phyloP scores from a whole-genome alignment of 2,888 invertebrate species.

The Mythimna lalbum region DNA sequence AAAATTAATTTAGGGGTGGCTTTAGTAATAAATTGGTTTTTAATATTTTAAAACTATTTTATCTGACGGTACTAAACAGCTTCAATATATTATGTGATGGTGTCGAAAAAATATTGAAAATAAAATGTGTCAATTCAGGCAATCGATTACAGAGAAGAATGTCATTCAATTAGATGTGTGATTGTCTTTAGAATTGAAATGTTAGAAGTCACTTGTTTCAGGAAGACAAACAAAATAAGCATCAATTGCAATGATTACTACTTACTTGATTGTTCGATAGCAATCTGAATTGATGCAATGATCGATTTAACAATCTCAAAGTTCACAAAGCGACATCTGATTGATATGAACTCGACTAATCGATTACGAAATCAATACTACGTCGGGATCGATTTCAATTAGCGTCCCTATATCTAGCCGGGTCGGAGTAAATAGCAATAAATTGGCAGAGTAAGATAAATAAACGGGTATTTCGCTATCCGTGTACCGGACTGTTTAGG shows the following conservation, averaged over 20 bases:
- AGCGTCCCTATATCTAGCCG: constrained; percentile 31
- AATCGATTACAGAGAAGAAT: constrained; percentile 5
- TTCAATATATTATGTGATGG: too few relatives aligned
- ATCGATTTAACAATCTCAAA: constrained; percentile 23
- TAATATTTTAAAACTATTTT: too few relatives aligned
- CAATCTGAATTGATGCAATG: constrained; percentile 44
- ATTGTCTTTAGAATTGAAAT: constrained; percentile 13
- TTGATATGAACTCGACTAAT: constrained; percentile 51
- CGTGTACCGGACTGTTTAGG: constrained; percentile 50
- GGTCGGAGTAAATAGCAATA: constrained; percentile 55
- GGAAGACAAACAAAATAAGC: constrained; percentile 6
- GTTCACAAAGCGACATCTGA: constrained; percentile 36
- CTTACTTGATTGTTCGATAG: constrained; percentile 9
- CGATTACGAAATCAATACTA: constrained; percentile 53
- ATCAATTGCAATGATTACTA: constrained; percentile 31
- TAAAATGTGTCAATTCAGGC: too few relatives aligned
- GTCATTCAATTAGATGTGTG: constrained; percentile 6
- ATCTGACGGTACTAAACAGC: too few relatives aligned
- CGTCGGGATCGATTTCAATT: constrained; percentile 42
- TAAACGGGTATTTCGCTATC: constrained; percentile 60
- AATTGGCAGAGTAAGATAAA: constrained; percentile 61
- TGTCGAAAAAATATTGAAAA: too few relatives aligned
- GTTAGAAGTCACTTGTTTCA: not conserved
- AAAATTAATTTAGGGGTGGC: too few relatives aligned
- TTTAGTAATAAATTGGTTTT: too few relatives aligned